phyloP scores from a whole-genome alignment of 2,888 invertebrate genomes.

The Hedya salicella region DNA sequence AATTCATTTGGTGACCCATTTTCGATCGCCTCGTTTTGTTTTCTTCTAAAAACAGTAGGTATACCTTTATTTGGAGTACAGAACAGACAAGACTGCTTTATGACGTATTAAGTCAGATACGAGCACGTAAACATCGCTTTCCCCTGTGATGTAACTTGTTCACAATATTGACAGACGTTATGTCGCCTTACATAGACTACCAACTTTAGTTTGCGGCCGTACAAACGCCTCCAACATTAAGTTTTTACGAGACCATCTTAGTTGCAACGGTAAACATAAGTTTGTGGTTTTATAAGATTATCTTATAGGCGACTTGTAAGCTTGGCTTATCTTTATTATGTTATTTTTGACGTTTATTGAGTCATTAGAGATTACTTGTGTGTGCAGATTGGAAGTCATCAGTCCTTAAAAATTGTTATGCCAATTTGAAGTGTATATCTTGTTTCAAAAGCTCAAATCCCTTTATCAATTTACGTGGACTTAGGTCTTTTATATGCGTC shows the following conservation, averaged over 20 bases:
- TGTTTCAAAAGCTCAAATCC: no score
- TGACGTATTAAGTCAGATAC: no score
- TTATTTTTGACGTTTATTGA: slow-evolving; percentile 16
- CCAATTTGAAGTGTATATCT: no score
- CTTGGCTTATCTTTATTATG: slow-evolving; percentile 1
- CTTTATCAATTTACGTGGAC: no score
- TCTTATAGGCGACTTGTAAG: slow-evolving; percentile 16
- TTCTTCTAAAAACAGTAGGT: no score
- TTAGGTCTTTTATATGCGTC: no score
- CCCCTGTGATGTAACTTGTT: slow-evolving; percentile 12
- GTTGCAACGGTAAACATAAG: neutral
- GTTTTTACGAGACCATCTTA: neutral
- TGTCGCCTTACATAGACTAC: slow-evolving; percentile 26
- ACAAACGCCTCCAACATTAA: neutral
- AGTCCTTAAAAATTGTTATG: no score
- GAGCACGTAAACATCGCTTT: neutral
- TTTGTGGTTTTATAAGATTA: slow-evolving; percentile 21
- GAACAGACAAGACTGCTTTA: no score
- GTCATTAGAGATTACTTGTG: neutral
- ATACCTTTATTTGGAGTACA: no score
- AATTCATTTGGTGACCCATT: no score
- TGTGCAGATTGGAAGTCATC: no score
- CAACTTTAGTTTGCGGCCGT: neutral
- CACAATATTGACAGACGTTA: slow-evolving; percentile 31
- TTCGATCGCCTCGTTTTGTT: no score